Evolutionary conservation across 2,888 invertebrate species (phyloP).

Genomic region (Phlogophora meticulosa): DNA sequence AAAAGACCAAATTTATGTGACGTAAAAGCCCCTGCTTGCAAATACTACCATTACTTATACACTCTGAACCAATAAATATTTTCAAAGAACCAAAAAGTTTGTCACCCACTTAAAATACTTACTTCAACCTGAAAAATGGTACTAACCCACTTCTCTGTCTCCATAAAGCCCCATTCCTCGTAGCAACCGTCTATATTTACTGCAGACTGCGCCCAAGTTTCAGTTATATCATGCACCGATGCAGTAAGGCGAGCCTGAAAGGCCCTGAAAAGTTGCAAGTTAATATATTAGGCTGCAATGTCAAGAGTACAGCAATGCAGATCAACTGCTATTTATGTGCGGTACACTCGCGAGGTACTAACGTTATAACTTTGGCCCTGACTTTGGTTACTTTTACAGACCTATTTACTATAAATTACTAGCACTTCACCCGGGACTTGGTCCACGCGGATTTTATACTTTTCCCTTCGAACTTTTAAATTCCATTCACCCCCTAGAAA

Average conservation of each 20-base stretch:
- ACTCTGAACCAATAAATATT: no score
- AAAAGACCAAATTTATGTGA: no score
- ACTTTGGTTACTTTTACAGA: slow-evolving; percentile 8
- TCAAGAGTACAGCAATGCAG: slow-evolving; percentile 60
- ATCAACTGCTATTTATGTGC: slow-evolving; percentile 24
- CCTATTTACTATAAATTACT: no score
- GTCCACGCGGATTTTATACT: no score
- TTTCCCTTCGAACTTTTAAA: no score
- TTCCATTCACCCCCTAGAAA: no score
- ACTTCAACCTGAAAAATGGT: neutral
- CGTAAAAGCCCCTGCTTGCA: no score
- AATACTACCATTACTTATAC: no score
- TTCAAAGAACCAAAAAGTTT: no score
- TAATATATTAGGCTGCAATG: slow-evolving; percentile 49
- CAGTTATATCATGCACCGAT: slow-evolving; percentile 17
- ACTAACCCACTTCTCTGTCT: slow-evolving; percentile 4
- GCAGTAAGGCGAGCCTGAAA: slow-evolving; percentile 24
- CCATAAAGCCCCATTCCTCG: neutral
- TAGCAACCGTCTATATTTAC: neutral
- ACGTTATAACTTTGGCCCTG: slow-evolving; percentile 3
- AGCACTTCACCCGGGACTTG: no score
- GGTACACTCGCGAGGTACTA: slow-evolving; percentile 10
- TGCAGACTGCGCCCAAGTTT: slow-evolving; percentile 3
- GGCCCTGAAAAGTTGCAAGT: slow-evolving; percentile 24
- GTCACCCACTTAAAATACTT: neutral